A percentile compares a stretch with the other conserved stretches of the same genome.
These are phyloP conservation scores for Styela plicata DNA, from an alignment of 23 tunicate species.

Conservation along the genomic window DNA sequence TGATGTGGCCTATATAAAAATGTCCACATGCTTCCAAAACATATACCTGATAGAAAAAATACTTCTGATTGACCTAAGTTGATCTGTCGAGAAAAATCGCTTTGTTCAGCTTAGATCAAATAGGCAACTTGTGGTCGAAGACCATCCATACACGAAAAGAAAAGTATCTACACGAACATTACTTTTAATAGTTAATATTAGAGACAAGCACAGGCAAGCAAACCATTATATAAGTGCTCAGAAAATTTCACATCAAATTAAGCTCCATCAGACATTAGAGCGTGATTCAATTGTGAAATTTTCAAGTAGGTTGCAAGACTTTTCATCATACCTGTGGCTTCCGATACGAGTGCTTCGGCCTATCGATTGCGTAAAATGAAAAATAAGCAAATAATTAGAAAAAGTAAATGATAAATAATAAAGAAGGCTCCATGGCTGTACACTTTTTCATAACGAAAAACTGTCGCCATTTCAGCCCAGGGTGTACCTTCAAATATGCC, in stretches of 20 bases:
- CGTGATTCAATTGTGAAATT: background rate
- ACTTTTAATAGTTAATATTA: background rate
- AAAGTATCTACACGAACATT: too few relatives aligned
- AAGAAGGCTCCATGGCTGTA: background rate
- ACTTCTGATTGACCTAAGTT: too few relatives aligned
- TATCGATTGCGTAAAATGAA: conserved; percentile 17
- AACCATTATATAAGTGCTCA: background rate
- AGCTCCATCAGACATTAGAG: background rate
- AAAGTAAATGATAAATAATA: too few relatives aligned
- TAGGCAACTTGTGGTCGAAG: too few relatives aligned
- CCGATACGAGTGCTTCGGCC: conserved; percentile 30
- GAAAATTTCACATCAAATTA: background rate
- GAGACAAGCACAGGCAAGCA: background rate
- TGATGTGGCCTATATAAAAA: too few relatives aligned
- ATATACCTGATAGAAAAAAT: too few relatives aligned
- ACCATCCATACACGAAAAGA: too few relatives aligned
- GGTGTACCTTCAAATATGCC: conserved; percentile 54
- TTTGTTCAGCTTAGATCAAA: too few relatives aligned
- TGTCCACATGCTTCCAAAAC: too few relatives aligned
- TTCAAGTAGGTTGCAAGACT: background rate
- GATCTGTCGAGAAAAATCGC: too few relatives aligned
- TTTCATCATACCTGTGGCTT: conserved; percentile 27
- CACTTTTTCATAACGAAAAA: background rate
- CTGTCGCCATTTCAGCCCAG: background rate
- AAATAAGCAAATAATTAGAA: background rate